Evolutionary conservation across 2,113 vertebrate species (phyloP), one percentile per base, ranked within the genome.

Genomic region (Sminthopsis crassicaudata): DNA sequence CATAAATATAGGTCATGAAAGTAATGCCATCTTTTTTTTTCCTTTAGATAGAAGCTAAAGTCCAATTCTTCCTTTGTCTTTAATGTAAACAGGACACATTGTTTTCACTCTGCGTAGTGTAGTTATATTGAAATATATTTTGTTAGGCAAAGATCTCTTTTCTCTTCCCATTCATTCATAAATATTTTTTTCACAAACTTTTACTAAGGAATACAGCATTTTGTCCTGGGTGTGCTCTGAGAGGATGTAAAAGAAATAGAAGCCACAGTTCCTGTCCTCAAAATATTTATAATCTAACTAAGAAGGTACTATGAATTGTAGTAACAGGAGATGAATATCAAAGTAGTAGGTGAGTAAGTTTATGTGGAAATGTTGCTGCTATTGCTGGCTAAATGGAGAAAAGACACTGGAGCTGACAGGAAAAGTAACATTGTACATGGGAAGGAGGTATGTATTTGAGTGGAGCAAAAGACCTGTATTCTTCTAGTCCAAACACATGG

Each of bases 61-160:
- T 67, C 95, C 60, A 92, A 60, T 48, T 96, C 55, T 89, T 96
- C 95, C 54, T 95, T 95, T 95, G 90, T 96, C 93, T 91, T 94
- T 90, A n/a, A 30, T 91, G 88, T 54, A 96, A 94, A 95, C 94
- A 94, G 90, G 48, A 94, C 92, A 91, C 76, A 92, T 95, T 96
- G 25, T 90, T 94, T 96, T 96, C 94, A 95, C 94, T 50, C 42
- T 92, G 25, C 11, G 0, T 91, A n/a, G 93, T 95, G 27, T 92
- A 94, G 96, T 95, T 97, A 96, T 96, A 96, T 84, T 94, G 95
- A 96, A 98, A 98, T 91, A 96, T 98, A 97, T 97, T 96, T 95
- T 97, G 96, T 90, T 92, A 95, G 93, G 92, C 90, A 96, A 96
- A 97, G 91, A 11, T 50, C 48, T 93, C 36, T 92, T 96, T 96